phyloP scores from a whole-genome alignment of 1,140 invertebrate species.

The Macrostomum lignano region DNA sequence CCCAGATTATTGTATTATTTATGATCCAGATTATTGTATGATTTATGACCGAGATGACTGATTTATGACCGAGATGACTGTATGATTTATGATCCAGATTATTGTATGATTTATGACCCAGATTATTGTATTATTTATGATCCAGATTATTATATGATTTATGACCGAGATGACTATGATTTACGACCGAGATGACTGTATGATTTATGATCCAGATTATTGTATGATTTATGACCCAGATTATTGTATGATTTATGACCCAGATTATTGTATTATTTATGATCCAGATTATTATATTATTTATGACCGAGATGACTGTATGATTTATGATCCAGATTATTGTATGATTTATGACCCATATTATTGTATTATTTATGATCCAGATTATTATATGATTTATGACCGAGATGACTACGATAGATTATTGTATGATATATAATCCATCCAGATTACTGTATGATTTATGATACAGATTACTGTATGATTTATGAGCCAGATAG shows the following conservation, averaged over 20 bases:
- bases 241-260: no score
- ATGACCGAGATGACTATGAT: not conserved
- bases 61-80: not conserved
- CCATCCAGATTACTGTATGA: slow-evolving; percentile 1
- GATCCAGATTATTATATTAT: no score
- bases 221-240: not conserved
- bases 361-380: no score
- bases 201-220: not conserved
- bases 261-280: no score
- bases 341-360: not conserved
- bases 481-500: no score
- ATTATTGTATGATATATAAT: no score
- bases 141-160: no score
- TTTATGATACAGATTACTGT: not conserved
- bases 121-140: not conserved
- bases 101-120: not conserved
- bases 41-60: no score
- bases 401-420: no score
- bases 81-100: not conserved
- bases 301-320: not conserved
- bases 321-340: not conserved
- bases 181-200: not conserved
- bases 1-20: not conserved
- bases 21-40: no score
- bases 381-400: no score